Evolutionary conservation across 2,113 vertebrate genomes (phyloP), one percentile per base, ranked within the genome.

Genomic region (Pterocles gutturalis): DNA sequence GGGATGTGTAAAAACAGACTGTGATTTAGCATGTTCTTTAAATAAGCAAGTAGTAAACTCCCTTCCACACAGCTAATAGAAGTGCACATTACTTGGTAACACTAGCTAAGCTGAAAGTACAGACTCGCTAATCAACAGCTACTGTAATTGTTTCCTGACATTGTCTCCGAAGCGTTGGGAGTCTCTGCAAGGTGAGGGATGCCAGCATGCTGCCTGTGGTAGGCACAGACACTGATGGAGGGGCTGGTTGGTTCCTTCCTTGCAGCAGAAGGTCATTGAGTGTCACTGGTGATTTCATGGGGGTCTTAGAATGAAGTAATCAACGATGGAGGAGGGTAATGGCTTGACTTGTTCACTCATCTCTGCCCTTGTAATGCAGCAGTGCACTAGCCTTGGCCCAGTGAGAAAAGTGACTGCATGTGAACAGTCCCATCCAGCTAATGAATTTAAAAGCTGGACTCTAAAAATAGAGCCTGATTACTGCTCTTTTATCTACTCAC

Each of bases 391-490:
- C 82, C 55, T 91, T 83, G 58, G 91, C 84, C 78, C 72, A 71
- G 38, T 64, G 85, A 92, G 67, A 85, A 83, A 92, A 87, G 60
- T 17, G 43, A n/a, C 60, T 88, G 70, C 58, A 41, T 60, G 29
- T 45, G 45, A 83, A 73, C 11, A 18, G 55, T 90, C 76, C 76
- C 2, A 2, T 48, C 25, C 55, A 53, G 80, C 88, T 96, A 81
- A 94, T 75, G 92, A 96, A 92, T 94, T 83, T 83, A 73, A 96
- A 93, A 90, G 71, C n/a, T 55, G 22, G 61, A 11, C 54, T 84
- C 85, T 87, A 83, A 95, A 92, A 92, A 70, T 70, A 92, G 78
- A 78, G 57, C 24, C 83, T 29, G 54, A 51, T 90, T 93, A 36
- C 54, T 88, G 43, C 17, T 81, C 62, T 80, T 51, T 82, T 87